These are phyloP conservation scores for Panurus biarmicus DNA, from an alignment of 2,113 vertebrate genomes.

Conservation along the genomic window DNA sequence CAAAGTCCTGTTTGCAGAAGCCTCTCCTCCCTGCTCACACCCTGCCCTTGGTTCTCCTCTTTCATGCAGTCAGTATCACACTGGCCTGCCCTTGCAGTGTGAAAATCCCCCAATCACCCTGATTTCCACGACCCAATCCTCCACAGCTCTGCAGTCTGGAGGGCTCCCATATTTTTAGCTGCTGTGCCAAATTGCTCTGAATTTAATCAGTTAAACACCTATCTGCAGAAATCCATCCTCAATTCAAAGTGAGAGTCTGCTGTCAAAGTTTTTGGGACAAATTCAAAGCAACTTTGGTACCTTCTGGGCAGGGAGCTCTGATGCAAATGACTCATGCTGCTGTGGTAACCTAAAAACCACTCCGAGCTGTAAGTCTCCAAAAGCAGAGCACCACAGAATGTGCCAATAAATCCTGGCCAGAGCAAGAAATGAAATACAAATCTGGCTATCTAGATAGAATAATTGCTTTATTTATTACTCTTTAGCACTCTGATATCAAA, in stretches of 20 bases:
- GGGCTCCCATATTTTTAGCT: neutral
- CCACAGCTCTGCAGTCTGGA: neutral
- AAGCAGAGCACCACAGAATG: neutral
- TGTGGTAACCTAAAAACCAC: neutral
- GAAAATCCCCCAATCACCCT: neutral
- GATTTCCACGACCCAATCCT: neutral
- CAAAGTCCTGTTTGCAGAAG: neutral
- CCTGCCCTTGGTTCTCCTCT: neutral
- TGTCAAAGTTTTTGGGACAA: neutral
- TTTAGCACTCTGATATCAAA: neutral
- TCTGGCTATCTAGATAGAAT: neutral
- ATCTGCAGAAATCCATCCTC: neutral
- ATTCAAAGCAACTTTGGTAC: neutral
- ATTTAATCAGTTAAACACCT: neutral
- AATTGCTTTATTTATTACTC: neutral
- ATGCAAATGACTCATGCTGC: neutral
- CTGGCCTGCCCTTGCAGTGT: neutral
- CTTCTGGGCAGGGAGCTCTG: neutral
- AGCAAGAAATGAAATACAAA: neutral
- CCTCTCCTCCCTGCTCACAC: neutral
- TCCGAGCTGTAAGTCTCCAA: neutral
- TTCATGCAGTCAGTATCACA: neutral
- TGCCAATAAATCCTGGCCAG: neutral
- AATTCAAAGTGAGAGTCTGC: neutral
- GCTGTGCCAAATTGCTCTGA: neutral